Evolutionary conservation across 2,797 vertebrate genomes (phyloP), one percentile per base, ranked within the genome.

Genomic region (Bryconaethiops microstoma): DNA sequence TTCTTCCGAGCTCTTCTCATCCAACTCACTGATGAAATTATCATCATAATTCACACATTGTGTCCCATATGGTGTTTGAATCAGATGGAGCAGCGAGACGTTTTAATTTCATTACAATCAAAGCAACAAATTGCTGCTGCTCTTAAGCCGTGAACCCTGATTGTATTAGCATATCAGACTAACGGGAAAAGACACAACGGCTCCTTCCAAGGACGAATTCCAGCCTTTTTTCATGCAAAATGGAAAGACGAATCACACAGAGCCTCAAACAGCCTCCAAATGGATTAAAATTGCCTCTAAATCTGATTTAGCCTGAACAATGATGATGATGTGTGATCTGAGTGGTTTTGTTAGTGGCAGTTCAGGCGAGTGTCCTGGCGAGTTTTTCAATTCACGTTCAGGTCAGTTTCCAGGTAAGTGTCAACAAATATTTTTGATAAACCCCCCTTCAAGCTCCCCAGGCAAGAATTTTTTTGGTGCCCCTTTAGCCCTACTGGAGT

Each of bases 141-240:
- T 40, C 77, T 79, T 72, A 79, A 79, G 68, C 59, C 62, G 69
- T 79, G 57, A 79, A 54, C 72, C 67, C 45, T 71, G 77, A 80
- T 80, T 80, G 65, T 80, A 80, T 80, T 80, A 75, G 78, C 73
- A 75, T 80, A 74, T 60, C 62, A 80, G 69, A 80, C 57, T 68
- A 48, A 52, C 17, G 16, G 71, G 10, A 48, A 65, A 17, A 54
- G 70, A 85, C 75, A 69, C 7, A 39, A 39, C 25, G 5, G 23
- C 23, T 62, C 17, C 29, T 17, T 64, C 13, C 62, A 64, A 39
- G 62, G 62, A 64, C 29, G 14, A 13, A 25, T 62, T 29, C 59
- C 59, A 13, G 5, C 40, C 8, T 60, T 69, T 68, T 55, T 23
- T 62, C 14, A 23, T 45, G 29, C 55, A 19, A 39, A 50, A 40